Percentiles rank a stretch among this genome's conserved stretches.
Conservation (phyloP, 2,888 invertebrate genomes). For the Harpalus rubripes region DNA sequence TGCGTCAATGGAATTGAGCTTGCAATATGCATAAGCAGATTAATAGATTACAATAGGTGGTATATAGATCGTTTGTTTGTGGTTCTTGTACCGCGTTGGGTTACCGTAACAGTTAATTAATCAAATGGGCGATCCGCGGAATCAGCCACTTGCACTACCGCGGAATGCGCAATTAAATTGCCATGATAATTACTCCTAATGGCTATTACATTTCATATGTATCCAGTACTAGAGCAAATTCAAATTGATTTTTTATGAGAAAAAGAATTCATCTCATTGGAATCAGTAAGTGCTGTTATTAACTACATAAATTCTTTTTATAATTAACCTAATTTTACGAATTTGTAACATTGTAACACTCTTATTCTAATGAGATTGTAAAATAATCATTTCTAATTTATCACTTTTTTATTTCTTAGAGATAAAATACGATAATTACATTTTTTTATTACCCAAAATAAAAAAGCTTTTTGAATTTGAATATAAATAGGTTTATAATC, state of each 20-base stretch:
- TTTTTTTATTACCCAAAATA: background rate
- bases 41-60: constrained; percentile 6
- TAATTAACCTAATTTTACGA: background rate
- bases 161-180: constrained; percentile 14
- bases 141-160: background rate
- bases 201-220: constrained; percentile 28
- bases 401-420: background rate
- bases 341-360: constrained; percentile 4
- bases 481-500: too few species aligned
- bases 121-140: background rate
- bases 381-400: background rate
- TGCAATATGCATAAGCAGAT: constrained; percentile 20
- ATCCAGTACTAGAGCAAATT: constrained; percentile 2
- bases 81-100: background rate
- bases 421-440: background rate
- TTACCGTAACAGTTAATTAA: constrained; percentile 28
- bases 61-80: background rate
- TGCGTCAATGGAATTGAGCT: background rate
- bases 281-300: background rate
- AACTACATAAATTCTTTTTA: background rate
- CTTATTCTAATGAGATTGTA: background rate
- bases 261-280: background rate
- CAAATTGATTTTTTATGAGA: constrained; percentile 18
- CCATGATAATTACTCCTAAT: constrained; percentile 5
- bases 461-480: too few species aligned